Base-by-base conservation (phyloP, 2,113 vertebrate species). In the Galeopterus variegatus region DNA sequence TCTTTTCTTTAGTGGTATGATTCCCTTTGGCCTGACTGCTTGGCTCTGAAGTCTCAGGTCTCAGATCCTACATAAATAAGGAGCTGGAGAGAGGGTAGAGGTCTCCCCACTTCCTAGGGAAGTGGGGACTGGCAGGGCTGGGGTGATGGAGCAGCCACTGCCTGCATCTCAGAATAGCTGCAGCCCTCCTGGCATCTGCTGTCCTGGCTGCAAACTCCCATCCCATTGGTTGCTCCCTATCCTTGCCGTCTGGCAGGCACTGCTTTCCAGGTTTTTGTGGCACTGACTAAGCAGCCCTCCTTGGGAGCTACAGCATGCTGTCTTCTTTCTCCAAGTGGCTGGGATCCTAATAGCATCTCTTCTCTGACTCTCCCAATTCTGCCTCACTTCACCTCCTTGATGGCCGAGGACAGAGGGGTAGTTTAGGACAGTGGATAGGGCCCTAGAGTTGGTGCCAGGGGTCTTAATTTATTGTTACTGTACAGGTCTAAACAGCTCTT, bases 211-310 rank as follows among this genome's bases (percentile, higher is more conserved):
- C 92, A 95, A 70, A 54, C 95, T 97, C 90, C 84, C 88, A 75
- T 85, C 97, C 77, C 72, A 69, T 82, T 93, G 96, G 96, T 95
- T 88, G 87, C 67, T 79, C 90, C 87, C 33, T 33, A 19, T 77
- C 77, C 72, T 69, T 82, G 92, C 97, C 56, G 80, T 94, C 96
- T 97, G 96, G 92, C 88, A 95, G 94, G 67, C n/a, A 0, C 36
- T 96, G 96, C 97, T 98, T 98, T 97, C 98, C 98, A 90, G 94
- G 97, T 88, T 96, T 98, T 88, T 56, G 90, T 87, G 96, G 92
- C 90, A 92, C 75, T 13, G 60, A 65, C 62, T 73, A 81, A 77
- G 77, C 93, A 85, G 58, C 70, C 54, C 67, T 75, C 65, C 60
- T 36, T 83, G 75, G 21, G 41, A 48, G 67, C 80, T n/a, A 11